Percentiles rank a stretch among this genome's conserved stretches.
Conservation (phyloP, 2,797 vertebrate species). For the Leptodactylus fallax region DNA sequence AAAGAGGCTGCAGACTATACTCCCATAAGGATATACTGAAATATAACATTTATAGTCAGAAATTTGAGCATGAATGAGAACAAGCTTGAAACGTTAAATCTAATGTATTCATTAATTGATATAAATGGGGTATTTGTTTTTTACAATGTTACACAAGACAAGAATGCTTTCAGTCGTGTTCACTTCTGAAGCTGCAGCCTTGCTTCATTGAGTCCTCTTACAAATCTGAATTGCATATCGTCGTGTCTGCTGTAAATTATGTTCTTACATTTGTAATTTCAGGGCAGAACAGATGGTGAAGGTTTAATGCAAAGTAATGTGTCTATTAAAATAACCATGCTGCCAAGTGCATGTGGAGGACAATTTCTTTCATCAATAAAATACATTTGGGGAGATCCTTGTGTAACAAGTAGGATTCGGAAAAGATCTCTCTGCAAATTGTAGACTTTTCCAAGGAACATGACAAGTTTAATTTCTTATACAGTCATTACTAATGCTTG, state of each 20-base stretch:
- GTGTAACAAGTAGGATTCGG: background rate
- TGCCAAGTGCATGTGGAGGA: slow-evolving; percentile 67
- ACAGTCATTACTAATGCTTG: too few relatives aligned
- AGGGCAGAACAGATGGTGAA: slow-evolving; percentile 77
- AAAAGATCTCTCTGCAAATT: background rate
- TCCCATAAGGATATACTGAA: background rate
- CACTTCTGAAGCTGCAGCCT: background rate
- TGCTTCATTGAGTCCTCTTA: slow-evolving; percentile 39
- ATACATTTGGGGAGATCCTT: slow-evolving; percentile 14
- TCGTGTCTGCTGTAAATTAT: slow-evolving; percentile 73
- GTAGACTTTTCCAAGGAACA: background rate
- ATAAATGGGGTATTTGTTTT: slow-evolving; percentile 23
- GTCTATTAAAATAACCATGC: slow-evolving; percentile 76
- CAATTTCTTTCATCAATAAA: slow-evolving; percentile 68
- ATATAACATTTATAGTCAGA: background rate
- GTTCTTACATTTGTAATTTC: slow-evolving; percentile 80
- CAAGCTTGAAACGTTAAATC: background rate
- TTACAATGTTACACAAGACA: background rate
- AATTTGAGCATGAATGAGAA: too few relatives aligned
- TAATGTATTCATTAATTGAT: slow-evolving; percentile 1
- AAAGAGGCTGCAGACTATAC: background rate
- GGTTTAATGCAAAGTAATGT: slow-evolving; percentile 75
- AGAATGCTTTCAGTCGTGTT: slow-evolving; percentile 1
- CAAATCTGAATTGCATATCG: slow-evolving; percentile 30
- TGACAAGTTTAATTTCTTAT: background rate